Base-by-base conservation (phyloP, 1,140 invertebrate species). In the Drosophila busckii region DNA sequence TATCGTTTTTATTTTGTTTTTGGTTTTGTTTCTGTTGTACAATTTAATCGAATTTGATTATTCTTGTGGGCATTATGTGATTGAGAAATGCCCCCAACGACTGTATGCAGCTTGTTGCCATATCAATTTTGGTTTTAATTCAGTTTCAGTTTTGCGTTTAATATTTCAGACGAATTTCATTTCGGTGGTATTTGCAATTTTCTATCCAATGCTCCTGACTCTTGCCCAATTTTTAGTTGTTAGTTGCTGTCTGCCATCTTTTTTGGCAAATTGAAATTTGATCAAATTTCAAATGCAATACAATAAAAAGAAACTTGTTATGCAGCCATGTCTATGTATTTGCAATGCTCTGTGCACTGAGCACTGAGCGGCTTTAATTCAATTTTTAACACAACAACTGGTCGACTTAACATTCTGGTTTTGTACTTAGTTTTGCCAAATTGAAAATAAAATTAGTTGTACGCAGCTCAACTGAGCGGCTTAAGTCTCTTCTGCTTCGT, bases 31-130 rank as follows among this genome's bases (percentile, higher is more conserved):
- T 48, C 8, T 35, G 7, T 28, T 65, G 26, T 55, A 15, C 32
- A 62, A 55, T 78, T 66, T 70, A 76, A 76, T 78, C 76, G 67
- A 78, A 70, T 76, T 76, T 70, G 48, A 56, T 70, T 73, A 40
- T 59, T 52, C 45, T 59, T 48, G 34, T 53, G 42, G 48, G 12
- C 35, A 59, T 58, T 58, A 42, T 49, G 38, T 31, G 45, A 49
- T 31, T 49, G 8, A 6, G 22, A 10, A 54, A 26, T 25, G 26
- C 54, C 48, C 56, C 60, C 41, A 56, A 56, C 46, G 20, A 58
- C 8, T 49, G n/a, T 25, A 46, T 23, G 20, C 46, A 46, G 32
- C 28, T 22, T 20, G 37, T 4, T 55, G 31, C 32, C n/a, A 9
- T 20, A 38, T 38, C 22, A 31, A 34, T 17, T 58, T 41, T 17